phyloP scores from a whole-genome alignment of 1,140 invertebrate species.

The Leptinotarsa undecemlineata region DNA sequence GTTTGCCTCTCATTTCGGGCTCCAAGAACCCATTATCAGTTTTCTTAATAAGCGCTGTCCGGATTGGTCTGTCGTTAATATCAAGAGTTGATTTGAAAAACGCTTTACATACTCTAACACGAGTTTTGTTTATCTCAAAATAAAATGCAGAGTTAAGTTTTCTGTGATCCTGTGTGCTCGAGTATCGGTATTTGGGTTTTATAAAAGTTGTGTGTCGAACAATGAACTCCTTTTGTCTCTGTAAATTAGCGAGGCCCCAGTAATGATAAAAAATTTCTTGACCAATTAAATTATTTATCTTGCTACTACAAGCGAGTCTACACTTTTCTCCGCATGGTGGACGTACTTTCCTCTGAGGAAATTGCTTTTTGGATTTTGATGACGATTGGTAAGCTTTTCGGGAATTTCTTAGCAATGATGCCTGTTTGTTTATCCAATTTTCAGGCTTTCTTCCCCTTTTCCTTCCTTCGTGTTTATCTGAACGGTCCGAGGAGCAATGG shows the following conservation, averaged over 20 bases:
- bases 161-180: conserved; percentile 13
- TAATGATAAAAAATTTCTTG: conserved; percentile 24
- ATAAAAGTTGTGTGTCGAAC: conserved; percentile 8
- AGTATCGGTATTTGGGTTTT: conserved; percentile 36
- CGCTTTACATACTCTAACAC: conserved; percentile 32
- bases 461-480: neutral
- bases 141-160: conserved; percentile 31
- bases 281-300: conserved; percentile 13
- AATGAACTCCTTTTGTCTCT: conserved; percentile 30
- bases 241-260: conserved; percentile 25
- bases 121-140: conserved; percentile 23
- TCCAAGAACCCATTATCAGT: neutral
- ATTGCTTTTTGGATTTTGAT: conserved; percentile 23
- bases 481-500: no score
- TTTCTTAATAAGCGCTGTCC: conserved; percentile 14
- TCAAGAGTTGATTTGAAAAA: conserved; percentile 35
- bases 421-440: conserved; percentile 6
- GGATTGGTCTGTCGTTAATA: conserved; percentile 30
- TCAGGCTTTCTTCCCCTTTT: conserved; percentile 3
- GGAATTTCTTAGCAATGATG: conserved; percentile 24
- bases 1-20: conserved; percentile 26
- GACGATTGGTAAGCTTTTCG: conserved; percentile 22
- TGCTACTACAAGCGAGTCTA: conserved; percentile 17
- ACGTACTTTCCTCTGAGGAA: conserved; percentile 18
- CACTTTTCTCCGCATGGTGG: conserved; percentile 29